Evolutionary conservation across 2,113 vertebrate genomes (phyloP), one percentile per base, ranked within the genome.

Genomic region (Propithecus coquereli): DNA sequence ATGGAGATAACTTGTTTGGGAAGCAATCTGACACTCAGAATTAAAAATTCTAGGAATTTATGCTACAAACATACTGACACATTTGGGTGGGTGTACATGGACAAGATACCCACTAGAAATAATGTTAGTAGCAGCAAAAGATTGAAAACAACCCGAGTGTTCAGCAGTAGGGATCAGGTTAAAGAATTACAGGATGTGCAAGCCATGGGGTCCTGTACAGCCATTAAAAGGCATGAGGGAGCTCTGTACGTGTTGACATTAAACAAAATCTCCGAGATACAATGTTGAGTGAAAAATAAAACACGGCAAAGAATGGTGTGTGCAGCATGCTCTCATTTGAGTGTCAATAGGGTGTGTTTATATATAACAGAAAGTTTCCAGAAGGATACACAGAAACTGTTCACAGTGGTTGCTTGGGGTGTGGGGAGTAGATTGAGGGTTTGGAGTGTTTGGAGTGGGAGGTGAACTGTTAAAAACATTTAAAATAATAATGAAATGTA

Each of bases 381-480:
- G 74, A 94, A 90, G 43, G 20, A 34, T n/a, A 17, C 40, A 37
- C 25, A 87, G 43, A 37, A 68, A 34, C 30, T 8, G 34, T 50
- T 73, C 47, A 30, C 10, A 32, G 37, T 23, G 18, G 59, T 86
- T 93, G 23, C 47, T 94, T 89, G 17, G 52, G 52, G 17, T 66
- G 45, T 32, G 43, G 68, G 37, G 73, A 86, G 34, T 32, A 81
- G 65, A 52, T 8, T 66, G 83, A 95, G 63, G 25, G 20, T 76
- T 70, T 45, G 76, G 87, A 50, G 40, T 70, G 18, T 76, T 70
- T 45, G 76, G 87, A 50, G 40, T 70, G 18, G 84, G 43, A 91
- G 87, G 63, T 4, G 52, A 50, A 90, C 52, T 45, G 66, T 76
- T 89, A 96, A 94, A 94, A 94, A 74, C 57, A 81, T 73, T 97